These are phyloP conservation scores for Pollachius pollachius DNA, from an alignment of 2,113 vertebrate genomes.

Conservation along the genomic window DNA sequence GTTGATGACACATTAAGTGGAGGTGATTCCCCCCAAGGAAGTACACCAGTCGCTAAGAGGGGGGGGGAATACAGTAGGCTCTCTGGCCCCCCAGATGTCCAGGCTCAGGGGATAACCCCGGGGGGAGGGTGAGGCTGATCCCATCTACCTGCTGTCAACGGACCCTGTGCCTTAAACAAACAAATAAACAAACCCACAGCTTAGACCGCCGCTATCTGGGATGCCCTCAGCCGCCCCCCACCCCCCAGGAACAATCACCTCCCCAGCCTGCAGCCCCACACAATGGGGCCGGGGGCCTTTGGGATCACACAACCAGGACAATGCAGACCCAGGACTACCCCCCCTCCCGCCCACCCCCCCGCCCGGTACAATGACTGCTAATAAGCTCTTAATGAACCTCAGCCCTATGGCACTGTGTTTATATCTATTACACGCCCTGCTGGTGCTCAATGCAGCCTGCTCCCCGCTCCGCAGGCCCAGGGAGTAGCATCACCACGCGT, in stretches of 20 bases:
- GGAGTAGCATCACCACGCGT: too few relatives aligned
- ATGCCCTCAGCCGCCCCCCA: constrained; percentile 51
- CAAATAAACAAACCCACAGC: constrained; percentile 70
- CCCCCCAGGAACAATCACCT: constrained; percentile 65
- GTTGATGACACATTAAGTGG: constrained; percentile 6
- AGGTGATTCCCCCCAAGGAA: not conserved
- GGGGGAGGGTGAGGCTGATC: constrained; percentile 39
- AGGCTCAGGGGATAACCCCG: constrained; percentile 41
- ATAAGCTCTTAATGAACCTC: constrained; percentile 69
- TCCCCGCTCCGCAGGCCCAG: too few relatives aligned
- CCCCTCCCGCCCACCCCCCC: not conserved
- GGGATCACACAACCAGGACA: constrained; percentile 65
- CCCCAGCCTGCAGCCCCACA: constrained; percentile 64
- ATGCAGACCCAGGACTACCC: constrained; percentile 31
- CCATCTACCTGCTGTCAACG: constrained; percentile 68
- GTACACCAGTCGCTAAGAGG: constrained; percentile 12
- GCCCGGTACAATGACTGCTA: constrained; percentile 53
- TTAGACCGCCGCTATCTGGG: constrained; percentile 61
- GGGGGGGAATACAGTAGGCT: constrained; percentile 25
- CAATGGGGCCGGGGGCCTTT: constrained; percentile 67
- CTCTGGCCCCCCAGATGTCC: constrained; percentile 50
- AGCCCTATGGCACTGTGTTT: constrained; percentile 41
- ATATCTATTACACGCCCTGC: not conserved
- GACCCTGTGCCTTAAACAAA: constrained; percentile 70
- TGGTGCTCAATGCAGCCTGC: constrained; percentile 1